Evolutionary conservation across 2,113 vertebrate genomes (phyloP), one percentile per base, ranked within the genome.

Genomic region (Ciconia boyciana): DNA sequence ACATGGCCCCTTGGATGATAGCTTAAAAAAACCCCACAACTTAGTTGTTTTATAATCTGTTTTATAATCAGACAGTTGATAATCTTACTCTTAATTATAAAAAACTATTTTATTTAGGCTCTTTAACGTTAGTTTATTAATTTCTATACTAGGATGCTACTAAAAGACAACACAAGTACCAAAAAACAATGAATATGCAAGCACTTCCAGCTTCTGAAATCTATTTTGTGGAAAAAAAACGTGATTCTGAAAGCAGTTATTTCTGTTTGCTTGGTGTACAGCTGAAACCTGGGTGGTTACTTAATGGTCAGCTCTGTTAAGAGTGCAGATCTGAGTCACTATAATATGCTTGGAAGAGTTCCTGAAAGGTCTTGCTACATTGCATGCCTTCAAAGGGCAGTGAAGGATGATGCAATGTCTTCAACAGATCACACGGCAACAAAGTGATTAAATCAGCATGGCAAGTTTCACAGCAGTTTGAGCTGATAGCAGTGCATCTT

Each of bases 401-500:
- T 22, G 32, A 82, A 71, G 17, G n/a, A 25, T 87, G 86, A 84
- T 83, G 39, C 54, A 94, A 79, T 58, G 8, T 84, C 88, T 83
- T 74, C 89, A 91, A 31, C 5, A 64, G 57, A 84, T 80, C 87
- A 43, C 61, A 82, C 1, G 9, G 55, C 31, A 65, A 41, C 13
- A 61, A 52, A 49, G 34, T 96, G 93, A 94, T 92, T 93, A 66
- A 76, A 94, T 96, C 85, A 86, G 72, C 26, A 24, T 22, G 31
- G 16, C 46, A 51, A 52, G 34, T 92, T 95, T 97, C 74, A 89
- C 80, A 96, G 77, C 29, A 89, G 60, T 68, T 34, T 87, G 32
- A 84, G 41, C 64, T 87, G 93, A 69, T 51, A 74, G 36, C 55
- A 61, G 8, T 79, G 6, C 36, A 76, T 86, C 62, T 92, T 66